A percentile compares a stretch with the other conserved stretches of the same genome.
phyloP scores from a whole-genome alignment of 2,797 vertebrate species.

The Gambusia yucatana region DNA sequence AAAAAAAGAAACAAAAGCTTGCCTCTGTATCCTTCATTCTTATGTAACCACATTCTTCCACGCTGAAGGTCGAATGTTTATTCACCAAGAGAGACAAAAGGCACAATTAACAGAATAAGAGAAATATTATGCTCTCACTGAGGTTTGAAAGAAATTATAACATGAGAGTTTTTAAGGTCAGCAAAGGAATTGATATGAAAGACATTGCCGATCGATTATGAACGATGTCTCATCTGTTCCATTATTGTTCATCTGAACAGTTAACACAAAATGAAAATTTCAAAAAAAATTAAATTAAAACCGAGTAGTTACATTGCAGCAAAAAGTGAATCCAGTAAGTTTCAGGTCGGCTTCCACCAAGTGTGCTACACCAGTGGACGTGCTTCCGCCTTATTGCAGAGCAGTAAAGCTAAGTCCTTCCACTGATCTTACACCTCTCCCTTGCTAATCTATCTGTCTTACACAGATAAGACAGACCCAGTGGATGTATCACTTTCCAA shows the following conservation, averaged over 20 bases:
- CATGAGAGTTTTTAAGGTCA: slow-evolving; percentile 15
- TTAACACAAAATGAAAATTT: slow-evolving; percentile 9
- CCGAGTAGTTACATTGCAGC: slow-evolving; percentile 18
- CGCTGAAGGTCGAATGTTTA: slow-evolving; percentile 8
- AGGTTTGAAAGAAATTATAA: slow-evolving; percentile 40
- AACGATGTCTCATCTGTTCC: slow-evolving; percentile 37
- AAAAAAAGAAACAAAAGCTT: background rate
- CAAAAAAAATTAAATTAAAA: background rate
- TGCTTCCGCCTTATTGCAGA: slow-evolving; percentile 58
- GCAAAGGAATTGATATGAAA: slow-evolving; percentile 16
- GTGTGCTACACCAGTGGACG: slow-evolving; percentile 56
- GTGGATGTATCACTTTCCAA: slow-evolving; percentile 67
- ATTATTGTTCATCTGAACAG: slow-evolving; percentile 25
- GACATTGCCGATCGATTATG: slow-evolving; percentile 23
- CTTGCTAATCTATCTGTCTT: slow-evolving; percentile 62
- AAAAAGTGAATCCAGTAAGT: slow-evolving; percentile 28
- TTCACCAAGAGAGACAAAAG: slow-evolving; percentile 27
- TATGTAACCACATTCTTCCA: background rate
- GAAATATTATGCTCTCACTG: slow-evolving; percentile 13
- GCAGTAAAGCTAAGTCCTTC: slow-evolving; percentile 43
- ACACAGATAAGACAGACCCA: slow-evolving; percentile 48
- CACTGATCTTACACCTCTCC: slow-evolving; percentile 35
- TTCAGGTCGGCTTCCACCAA: slow-evolving; percentile 39
- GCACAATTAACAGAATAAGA: slow-evolving; percentile 29
- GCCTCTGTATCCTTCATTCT: background rate